A percentile compares a stretch with the other conserved stretches of the same genome.
These are phyloP conservation scores for Podarcis lilfordi DNA, from an alignment of 2,797 vertebrate genomes.

Conservation along the genomic window DNA sequence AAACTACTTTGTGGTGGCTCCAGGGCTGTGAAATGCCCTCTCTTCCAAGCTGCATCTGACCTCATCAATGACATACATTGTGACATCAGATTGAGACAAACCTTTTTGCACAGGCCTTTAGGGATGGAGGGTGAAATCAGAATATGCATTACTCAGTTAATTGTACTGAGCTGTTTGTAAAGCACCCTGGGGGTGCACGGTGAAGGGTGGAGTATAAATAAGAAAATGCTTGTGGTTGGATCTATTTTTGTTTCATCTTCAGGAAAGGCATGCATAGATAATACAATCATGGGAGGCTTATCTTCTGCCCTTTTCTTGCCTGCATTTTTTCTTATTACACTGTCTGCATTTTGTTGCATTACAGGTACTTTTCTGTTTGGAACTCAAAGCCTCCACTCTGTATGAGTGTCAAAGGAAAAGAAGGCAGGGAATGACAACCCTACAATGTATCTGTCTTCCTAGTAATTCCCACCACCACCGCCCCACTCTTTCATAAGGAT, in stretches of 20 bases:
- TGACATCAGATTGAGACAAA: too few relatives aligned
- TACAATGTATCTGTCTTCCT: not conserved
- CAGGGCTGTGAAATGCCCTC: too few relatives aligned
- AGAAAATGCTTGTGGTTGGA: not conserved
- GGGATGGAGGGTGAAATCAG: too few relatives aligned
- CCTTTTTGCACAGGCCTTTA: too few relatives aligned
- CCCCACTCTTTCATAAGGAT: not conserved
- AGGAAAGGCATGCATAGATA: not conserved
- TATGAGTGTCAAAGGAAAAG: not conserved
- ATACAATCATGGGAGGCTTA: not conserved
- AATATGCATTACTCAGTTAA: too few relatives aligned
- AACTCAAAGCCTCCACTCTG: not conserved
- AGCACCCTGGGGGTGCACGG: too few relatives aligned
- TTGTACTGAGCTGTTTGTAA: too few relatives aligned
- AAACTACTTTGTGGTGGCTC: too few relatives aligned
- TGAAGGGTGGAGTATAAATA: too few relatives aligned
- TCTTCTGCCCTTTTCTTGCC: not conserved
- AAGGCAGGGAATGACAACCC: too few relatives aligned
- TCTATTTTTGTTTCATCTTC: not conserved
- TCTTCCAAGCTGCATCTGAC: too few relatives aligned
- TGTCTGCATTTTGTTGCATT: conserved; percentile 8
- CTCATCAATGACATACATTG: too few relatives aligned
- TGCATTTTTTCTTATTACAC: not conserved
- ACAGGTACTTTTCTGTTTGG: not conserved
- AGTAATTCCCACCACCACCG: not conserved